Conservation (phyloP, 1,140 invertebrate species). For the Aphelenchoides avenae region DNA sequence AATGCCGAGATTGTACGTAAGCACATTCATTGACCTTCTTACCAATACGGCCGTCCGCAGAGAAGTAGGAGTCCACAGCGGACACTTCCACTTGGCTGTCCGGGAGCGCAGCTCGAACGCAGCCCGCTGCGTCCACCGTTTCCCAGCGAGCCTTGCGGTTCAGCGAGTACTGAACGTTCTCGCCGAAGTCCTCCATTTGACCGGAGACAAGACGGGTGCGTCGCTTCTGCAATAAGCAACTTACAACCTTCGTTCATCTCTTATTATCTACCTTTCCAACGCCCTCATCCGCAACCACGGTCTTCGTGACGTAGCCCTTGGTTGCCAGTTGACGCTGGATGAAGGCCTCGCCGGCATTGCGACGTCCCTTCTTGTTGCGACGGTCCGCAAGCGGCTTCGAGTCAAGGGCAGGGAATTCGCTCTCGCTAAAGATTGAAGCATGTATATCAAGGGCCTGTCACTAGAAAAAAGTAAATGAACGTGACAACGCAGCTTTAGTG, state of each 20-base stretch:
- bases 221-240: slow-evolving; percentile 11
- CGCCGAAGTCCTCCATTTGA: slow-evolving; percentile 1
- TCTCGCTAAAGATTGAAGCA: slow-evolving; percentile 18
- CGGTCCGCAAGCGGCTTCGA: slow-evolving; percentile 18
- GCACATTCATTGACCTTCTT: slow-evolving; percentile 5
- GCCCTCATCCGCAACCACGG: neutral
- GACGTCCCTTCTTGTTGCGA: slow-evolving; percentile 11
- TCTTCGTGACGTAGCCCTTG: slow-evolving; percentile 19
- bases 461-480: no score
- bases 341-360: slow-evolving; percentile 10
- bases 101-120: neutral
- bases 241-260: slow-evolving; percentile 4
- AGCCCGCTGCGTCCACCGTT: slow-evolving; percentile 11
- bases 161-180: slow-evolving; percentile 12
- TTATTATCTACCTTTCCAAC: slow-evolving; percentile 6
- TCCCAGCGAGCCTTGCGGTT: slow-evolving; percentile 19
- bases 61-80: slow-evolving; percentile 4
- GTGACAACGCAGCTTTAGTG: no score
- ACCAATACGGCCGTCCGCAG: slow-evolving; percentile 7
- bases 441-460: no score
- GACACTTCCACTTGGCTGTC: slow-evolving; percentile 9
- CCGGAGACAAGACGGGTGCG: slow-evolving; percentile 17
- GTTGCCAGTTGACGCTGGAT: slow-evolving; percentile 7
- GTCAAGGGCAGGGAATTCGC: slow-evolving; percentile 17
- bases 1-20: slow-evolving; percentile 8